Conservation (phyloP, 2,888 invertebrate species). For the Cylloceria caligata region DNA sequence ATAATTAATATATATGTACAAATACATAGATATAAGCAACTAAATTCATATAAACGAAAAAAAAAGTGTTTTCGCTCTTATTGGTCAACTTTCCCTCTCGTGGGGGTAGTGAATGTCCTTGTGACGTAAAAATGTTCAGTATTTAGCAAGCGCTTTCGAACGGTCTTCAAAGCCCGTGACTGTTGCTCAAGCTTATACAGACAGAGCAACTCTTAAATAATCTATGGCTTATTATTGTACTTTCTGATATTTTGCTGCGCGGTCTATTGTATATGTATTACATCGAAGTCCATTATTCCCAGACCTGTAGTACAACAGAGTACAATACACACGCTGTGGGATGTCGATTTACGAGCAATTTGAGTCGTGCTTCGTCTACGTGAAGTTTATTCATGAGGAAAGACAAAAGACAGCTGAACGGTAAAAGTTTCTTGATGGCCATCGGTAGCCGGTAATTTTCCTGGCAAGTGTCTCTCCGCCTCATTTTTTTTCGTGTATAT, state of each 20-base stretch:
- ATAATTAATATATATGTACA: too few species aligned
- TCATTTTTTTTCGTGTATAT: not conserved
- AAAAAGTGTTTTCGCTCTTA: too few species aligned
- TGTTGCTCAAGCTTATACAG: slow-evolving; percentile 3
- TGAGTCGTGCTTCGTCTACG: slow-evolving; percentile 9
- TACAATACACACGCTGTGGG: not conserved
- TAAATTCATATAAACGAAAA: too few species aligned
- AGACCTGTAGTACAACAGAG: not conserved
- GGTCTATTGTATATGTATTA: not conserved
- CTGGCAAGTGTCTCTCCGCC: not conserved
- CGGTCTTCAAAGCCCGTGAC: slow-evolving; percentile 2
- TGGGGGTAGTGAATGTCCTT: not conserved
- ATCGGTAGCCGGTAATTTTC: slow-evolving; percentile 49
- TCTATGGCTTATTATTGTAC: slow-evolving; percentile 68
- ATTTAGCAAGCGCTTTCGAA: not conserved
- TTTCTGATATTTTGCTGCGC: slow-evolving; percentile 55
- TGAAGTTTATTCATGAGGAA: slow-evolving; percentile 31
- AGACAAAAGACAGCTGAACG: slow-evolving; percentile 33
- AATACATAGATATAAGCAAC: too few species aligned
- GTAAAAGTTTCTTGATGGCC: slow-evolving; percentile 39
- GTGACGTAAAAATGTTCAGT: slow-evolving; percentile 21
- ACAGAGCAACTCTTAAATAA: slow-evolving; percentile 64
- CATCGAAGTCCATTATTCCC: slow-evolving; percentile 20
- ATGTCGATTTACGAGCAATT: slow-evolving; percentile 18
- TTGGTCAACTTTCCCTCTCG: too few species aligned